phyloP scores from a whole-genome alignment of 1,140 invertebrate species.

The Pseudomyrmex gracilis region DNA sequence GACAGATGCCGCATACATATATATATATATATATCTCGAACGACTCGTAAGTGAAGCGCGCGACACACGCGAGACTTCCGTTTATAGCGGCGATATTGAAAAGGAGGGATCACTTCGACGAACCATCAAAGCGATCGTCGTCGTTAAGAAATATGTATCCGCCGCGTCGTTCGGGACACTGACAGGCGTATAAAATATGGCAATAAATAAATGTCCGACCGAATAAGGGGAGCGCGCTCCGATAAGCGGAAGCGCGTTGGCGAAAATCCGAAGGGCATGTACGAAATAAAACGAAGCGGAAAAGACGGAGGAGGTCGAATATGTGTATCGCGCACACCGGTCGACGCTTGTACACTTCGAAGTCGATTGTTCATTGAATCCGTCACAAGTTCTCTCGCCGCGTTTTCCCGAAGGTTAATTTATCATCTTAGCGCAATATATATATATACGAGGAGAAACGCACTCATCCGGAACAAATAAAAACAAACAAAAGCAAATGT shows the following conservation, averaged over 20 bases:
- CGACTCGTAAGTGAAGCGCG: background rate
- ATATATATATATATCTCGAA: conserved; percentile 1
- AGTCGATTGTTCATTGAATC: conserved; percentile 22
- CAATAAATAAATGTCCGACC: conserved; percentile 38
- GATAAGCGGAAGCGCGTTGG: conserved; percentile 42
- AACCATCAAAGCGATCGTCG: background rate
- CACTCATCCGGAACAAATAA: background rate
- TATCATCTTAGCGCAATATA: background rate
- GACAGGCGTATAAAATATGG: conserved; percentile 55
- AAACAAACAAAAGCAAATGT: background rate
- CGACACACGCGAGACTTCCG: conserved; percentile 28
- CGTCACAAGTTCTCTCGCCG: background rate
- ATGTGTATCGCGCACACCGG: background rate
- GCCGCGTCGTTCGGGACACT: conserved; percentile 14
- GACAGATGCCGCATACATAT: background rate
- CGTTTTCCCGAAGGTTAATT: background rate
- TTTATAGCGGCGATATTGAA: conserved; percentile 42
- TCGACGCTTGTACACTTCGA: background rate
- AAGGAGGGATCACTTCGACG: conserved; percentile 27
- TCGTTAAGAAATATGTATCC: conserved; percentile 42
- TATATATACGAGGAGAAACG: background rate
- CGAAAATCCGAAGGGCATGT: conserved; percentile 21
- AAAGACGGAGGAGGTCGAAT: conserved; percentile 33
- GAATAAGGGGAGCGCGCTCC: conserved; percentile 5
- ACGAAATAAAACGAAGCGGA: background rate